phyloP scores from a whole-genome alignment of 2,113 vertebrate genomes.

The Aldabrachelys gigantea region DNA sequence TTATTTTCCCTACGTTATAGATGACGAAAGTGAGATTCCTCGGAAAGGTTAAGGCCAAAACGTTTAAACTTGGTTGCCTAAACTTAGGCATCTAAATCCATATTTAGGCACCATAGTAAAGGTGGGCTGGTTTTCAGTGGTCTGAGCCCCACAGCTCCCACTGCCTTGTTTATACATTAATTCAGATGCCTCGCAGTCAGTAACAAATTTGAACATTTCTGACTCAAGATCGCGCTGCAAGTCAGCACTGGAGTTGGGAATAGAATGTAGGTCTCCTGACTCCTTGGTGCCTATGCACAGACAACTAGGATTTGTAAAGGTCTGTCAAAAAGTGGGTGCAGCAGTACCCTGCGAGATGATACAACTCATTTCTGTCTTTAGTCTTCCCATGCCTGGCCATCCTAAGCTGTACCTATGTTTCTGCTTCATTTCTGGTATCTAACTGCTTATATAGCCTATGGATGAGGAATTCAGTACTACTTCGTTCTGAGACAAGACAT shows the following conservation, averaged over 20 bases:
- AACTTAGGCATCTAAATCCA: too few species aligned
- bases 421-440: background rate
- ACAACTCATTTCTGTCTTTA: background rate
- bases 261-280: background rate
- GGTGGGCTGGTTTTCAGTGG: background rate
- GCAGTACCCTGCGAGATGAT: background rate
- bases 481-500: slow-evolving; percentile 12
- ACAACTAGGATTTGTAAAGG: background rate
- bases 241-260: background rate
- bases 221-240: background rate
- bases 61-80: background rate
- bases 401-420: background rate
- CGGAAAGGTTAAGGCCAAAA: background rate
- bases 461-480: slow-evolving; percentile 1
- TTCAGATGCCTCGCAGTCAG: background rate
- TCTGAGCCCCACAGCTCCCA: background rate
- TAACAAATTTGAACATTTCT: background rate
- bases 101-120: background rate
- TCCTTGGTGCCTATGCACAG: background rate
- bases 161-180: fast-evolving
- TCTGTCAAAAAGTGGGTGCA: background rate
- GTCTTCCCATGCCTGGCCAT: background rate
- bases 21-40: background rate
- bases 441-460: background rate
- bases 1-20: background rate